Conservation (phyloP, 2,113 vertebrate species). For the Actinemys pallida region DNA sequence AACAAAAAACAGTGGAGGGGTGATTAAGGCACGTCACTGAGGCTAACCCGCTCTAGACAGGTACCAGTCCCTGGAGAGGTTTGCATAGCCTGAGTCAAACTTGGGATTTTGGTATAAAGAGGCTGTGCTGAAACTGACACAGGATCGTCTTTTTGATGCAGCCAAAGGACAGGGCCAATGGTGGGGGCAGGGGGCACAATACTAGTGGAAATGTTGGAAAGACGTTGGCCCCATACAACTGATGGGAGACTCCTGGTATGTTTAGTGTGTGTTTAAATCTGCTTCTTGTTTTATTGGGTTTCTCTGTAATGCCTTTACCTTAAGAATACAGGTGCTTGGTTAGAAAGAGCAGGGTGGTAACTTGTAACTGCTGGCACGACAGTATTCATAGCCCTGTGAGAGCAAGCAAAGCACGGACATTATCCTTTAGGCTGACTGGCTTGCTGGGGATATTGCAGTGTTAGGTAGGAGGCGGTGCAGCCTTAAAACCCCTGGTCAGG, state of each 20-base stretch:
- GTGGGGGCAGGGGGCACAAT: neutral
- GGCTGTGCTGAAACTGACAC: neutral
- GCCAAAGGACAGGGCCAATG: no score
- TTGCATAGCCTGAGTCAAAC: neutral
- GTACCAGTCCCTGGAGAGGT: neutral
- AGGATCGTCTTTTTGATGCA: no score
- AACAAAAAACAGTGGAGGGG: neutral
- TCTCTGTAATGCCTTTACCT: no score
- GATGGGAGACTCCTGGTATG: neutral
- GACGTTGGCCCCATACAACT: neutral
- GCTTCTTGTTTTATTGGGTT: no score
- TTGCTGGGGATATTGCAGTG: neutral
- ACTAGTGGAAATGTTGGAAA: neutral
- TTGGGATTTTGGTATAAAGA: neutral
- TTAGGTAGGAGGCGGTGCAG: neutral
- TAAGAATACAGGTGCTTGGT: no score
- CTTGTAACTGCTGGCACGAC: no score
- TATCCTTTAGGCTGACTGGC: neutral
- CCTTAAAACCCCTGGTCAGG: no score
- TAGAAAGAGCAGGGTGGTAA: no score
- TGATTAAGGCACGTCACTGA: neutral
- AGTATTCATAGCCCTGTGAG: no score
- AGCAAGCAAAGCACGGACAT: no score
- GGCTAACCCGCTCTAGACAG: neutral
- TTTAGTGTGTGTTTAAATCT: neutral